phyloP scores from a whole-genome alignment of 2,113 vertebrate genomes.

The Prionailurus bengalensis region DNA sequence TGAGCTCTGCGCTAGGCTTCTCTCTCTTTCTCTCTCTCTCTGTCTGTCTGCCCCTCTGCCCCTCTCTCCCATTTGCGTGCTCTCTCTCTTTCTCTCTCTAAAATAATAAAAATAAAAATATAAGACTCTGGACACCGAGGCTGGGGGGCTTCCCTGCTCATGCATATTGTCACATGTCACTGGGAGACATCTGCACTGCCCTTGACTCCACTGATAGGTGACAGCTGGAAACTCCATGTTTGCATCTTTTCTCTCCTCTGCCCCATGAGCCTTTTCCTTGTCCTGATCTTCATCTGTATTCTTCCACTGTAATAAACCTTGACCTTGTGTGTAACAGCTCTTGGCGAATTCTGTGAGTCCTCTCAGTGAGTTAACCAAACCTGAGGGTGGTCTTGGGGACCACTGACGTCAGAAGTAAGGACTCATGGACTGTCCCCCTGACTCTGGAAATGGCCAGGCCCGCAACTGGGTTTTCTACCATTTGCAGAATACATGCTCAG shows the following conservation, averaged over 20 bases:
- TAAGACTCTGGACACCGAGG: background rate
- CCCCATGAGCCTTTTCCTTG: background rate
- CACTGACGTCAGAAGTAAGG: background rate
- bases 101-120: too few relatives aligned
- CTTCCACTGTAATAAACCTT: background rate
- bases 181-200: background rate
- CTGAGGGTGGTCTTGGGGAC: background rate
- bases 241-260: too few relatives aligned
- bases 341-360: background rate
- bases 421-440: background rate
- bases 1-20: too few relatives aligned
- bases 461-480: background rate
- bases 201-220: background rate
- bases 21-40: too few relatives aligned
- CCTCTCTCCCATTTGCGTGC: too few relatives aligned
- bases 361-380: background rate
- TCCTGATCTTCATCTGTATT: background rate
- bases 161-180: background rate
- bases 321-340: background rate
- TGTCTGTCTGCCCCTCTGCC: too few relatives aligned
- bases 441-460: background rate
- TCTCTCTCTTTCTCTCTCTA: too few relatives aligned
- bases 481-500: background rate
- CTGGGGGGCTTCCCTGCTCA: rapidly evolving
- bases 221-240: background rate